Evolutionary conservation across 2,113 vertebrate species (phyloP).

Genomic region (Trinectes maculatus): DNA sequence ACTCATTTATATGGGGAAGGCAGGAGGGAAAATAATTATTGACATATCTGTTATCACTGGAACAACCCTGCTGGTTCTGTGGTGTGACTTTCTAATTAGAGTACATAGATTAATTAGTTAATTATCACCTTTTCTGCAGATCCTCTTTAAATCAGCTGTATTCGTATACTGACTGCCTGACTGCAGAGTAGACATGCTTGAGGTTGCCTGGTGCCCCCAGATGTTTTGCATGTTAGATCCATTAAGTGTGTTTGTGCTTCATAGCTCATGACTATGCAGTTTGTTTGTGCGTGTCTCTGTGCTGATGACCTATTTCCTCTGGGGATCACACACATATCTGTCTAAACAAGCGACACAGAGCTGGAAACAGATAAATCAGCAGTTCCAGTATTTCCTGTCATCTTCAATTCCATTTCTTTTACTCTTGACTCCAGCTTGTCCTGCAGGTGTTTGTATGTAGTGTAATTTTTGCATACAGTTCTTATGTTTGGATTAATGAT

Average conservation of each 20-base stretch:
- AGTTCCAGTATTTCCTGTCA: conserved; percentile 2
- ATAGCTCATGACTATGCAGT: background rate
- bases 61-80: background rate
- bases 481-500: conserved; percentile 13
- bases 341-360: conserved; percentile 20
- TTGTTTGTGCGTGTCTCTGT: background rate
- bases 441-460: conserved; percentile 34
- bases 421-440: background rate
- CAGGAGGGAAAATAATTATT: background rate
- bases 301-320: conserved; percentile 36
- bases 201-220: background rate
- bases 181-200: background rate
- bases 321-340: conserved; percentile 18
- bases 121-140: background rate
- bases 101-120: background rate
- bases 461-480: conserved; percentile 1
- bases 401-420: background rate
- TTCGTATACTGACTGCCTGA: background rate
- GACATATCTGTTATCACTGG: background rate
- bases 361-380: conserved; percentile 23
- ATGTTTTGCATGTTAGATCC: conserved; percentile 2
- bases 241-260: background rate
- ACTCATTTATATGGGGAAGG: background rate
- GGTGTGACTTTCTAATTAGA: background rate
- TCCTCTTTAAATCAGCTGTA: background rate